phyloP scores from a whole-genome alignment of 1,140 invertebrate species.

The Papilio xuthus region DNA sequence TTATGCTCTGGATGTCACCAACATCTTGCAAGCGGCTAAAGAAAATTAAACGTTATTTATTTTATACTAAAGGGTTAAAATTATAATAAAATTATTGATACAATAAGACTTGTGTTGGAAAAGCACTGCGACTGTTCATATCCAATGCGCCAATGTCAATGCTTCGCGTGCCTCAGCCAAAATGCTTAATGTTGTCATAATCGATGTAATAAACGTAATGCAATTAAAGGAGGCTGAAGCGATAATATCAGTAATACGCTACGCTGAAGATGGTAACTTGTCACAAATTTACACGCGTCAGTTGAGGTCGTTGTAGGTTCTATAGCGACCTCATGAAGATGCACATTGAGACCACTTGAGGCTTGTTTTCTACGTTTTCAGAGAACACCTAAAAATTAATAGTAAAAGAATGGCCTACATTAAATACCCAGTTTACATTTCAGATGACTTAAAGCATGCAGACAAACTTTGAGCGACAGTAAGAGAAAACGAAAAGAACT shows the following conservation, averaged over 20 bases:
- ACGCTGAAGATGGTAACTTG: constrained; percentile 44
- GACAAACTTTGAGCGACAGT: too few relatives aligned
- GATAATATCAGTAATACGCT: constrained; percentile 41
- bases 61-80: constrained; percentile 1
- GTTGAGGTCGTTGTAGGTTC: constrained; percentile 46
- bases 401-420: not conserved
- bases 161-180: constrained; percentile 29
- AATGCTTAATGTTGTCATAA: constrained; percentile 27
- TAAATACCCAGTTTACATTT: too few relatives aligned
- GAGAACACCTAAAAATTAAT: not conserved
- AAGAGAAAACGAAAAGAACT: too few relatives aligned
- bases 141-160: constrained; percentile 31
- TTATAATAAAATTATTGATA: not conserved
- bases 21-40: constrained; percentile 9
- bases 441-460: too few relatives aligned
- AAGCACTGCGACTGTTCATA: constrained; percentile 24
- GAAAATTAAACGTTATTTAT: constrained; percentile 25
- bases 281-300: constrained; percentile 39
- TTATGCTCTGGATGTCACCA: constrained; percentile 10
- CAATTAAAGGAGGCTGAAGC: constrained; percentile 39
- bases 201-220: constrained; percentile 3
- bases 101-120: not conserved
- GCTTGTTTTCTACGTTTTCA: not conserved
- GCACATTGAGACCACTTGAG: not conserved
- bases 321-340: constrained; percentile 41